Conservation (phyloP, 2,113 vertebrate genomes). For the Nansenia antarctica region DNA sequence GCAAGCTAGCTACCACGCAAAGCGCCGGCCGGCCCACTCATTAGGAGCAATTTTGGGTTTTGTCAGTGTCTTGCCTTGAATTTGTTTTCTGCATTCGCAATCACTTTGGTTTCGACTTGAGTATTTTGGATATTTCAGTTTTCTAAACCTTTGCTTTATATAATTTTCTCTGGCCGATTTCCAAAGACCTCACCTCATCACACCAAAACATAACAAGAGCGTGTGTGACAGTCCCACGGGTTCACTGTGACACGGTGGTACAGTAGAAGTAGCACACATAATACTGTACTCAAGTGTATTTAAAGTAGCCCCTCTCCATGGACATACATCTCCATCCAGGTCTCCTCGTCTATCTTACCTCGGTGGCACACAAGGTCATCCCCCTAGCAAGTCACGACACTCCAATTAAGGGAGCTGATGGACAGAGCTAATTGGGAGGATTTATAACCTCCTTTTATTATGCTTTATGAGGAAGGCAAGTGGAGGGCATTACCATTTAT, state of each 20-base stretch:
- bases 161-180: too few relatives aligned
- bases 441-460: slow-evolving; percentile 81
- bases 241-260: slow-evolving; percentile 47
- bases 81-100: too few relatives aligned
- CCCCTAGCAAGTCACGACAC: slow-evolving; percentile 73
- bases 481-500: slow-evolving; percentile 81
- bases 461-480: slow-evolving; percentile 80
- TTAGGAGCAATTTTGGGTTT: too few relatives aligned
- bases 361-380: slow-evolving; percentile 77
- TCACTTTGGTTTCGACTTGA: too few relatives aligned
- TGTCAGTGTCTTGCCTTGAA: too few relatives aligned
- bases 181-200: slow-evolving; percentile 31
- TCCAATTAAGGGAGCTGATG: slow-evolving; percentile 83
- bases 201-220: too few relatives aligned
- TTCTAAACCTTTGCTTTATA: too few relatives aligned
- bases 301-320: slow-evolving; percentile 50
- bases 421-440: slow-evolving; percentile 81
- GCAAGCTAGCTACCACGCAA: too few relatives aligned
- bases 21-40: too few relatives aligned
- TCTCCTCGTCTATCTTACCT: slow-evolving; percentile 63
- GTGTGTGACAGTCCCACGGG: slow-evolving; percentile 31
- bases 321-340: slow-evolving; percentile 49
- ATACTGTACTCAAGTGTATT: too few relatives aligned
- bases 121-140: too few relatives aligned
- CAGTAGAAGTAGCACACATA: too few relatives aligned